phyloP scores from a whole-genome alignment of 2,113 vertebrate species.

The Hydrochoerus hydrochaeris region DNA sequence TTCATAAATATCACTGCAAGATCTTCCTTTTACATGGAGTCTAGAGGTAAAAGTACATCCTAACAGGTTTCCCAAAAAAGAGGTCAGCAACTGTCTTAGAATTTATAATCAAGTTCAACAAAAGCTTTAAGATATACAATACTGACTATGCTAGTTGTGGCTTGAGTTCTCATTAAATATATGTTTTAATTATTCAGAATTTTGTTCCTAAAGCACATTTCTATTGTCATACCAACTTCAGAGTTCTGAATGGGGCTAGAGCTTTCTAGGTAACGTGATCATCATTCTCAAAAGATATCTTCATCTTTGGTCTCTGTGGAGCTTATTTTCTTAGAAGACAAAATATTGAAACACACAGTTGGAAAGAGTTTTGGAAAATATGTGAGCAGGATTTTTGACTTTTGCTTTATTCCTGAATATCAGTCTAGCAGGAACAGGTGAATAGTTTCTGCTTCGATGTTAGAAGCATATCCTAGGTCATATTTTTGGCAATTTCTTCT shows the following conservation, averaged over 20 bases:
- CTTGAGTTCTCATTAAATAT: neutral
- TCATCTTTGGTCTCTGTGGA: neutral
- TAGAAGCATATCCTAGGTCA: neutral
- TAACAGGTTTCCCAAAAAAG: neutral
- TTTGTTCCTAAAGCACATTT: conserved; percentile 23
- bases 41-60: neutral
- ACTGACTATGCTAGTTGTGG: neutral
- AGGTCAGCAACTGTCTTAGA: neutral
- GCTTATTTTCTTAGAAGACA: neutral
- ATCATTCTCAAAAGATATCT: neutral
- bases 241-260: neutral
- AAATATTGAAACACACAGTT: neutral
- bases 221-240: neutral
- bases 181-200: conserved; percentile 35
- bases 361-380: conserved; percentile 46
- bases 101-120: neutral
- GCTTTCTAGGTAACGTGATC: conserved; percentile 3
- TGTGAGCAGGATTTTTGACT: neutral
- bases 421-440: neutral
- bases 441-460: neutral
- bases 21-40: neutral
- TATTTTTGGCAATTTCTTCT: neutral
- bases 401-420: neutral
- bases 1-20: neutral
- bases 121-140: conserved; percentile 1